Base-by-base conservation (phyloP, 53 echinoderm and acorn worm species). In the Crossaster papposus region DNA sequence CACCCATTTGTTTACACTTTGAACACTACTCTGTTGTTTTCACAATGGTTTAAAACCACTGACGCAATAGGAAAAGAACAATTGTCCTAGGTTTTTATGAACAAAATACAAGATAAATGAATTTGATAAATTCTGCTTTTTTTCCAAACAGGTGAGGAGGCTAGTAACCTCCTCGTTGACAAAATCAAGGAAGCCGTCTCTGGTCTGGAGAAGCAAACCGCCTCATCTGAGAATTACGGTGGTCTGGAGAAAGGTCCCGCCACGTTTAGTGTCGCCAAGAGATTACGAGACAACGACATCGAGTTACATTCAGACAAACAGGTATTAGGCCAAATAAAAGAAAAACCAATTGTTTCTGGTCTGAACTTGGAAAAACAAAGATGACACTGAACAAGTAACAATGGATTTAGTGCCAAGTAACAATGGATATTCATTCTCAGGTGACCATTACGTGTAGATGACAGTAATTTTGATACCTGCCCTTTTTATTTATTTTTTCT, bases 271-370 rank as follows among this genome's bases (percentile, higher is more conserved):
- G 92, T 96, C 1, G 96, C 89, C 71, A 95, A 96, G 89, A 93
- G 89, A 70, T 79, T 95, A 22, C 81, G 95, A 86, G 96, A 97
- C 65, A 95, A 94, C 58, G 97, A 97, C 51, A 90, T 95, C 54
- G 97, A 95, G 74, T 78, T 97, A 18, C 97, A 97, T 72, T 92
- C 93, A 18, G 89, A 97, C 73, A 91, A 92, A 77, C 97, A 97
- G 97, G 97, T 95, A 78, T 17, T 8, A 38, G 7, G 7, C 38
- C 38, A 38, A 38, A 38, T 4, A 38, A 38, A 38, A 4, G 38
- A 38, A 38, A 62, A 8, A 8, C 22, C 62, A 18, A 2, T 15
- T 9, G 22, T 62, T 62, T 62, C 11, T n/a, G n/a, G n/a, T n/a
- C n/a, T n/a, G n/a, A n/a, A n/a, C n/a, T n/a, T n/a, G n/a, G n/a